A percentile compares a stretch with the other conserved stretches of the same genome.
Conservation (phyloP, 2,797 vertebrate genomes). For the Enteromius trimaculatus region DNA sequence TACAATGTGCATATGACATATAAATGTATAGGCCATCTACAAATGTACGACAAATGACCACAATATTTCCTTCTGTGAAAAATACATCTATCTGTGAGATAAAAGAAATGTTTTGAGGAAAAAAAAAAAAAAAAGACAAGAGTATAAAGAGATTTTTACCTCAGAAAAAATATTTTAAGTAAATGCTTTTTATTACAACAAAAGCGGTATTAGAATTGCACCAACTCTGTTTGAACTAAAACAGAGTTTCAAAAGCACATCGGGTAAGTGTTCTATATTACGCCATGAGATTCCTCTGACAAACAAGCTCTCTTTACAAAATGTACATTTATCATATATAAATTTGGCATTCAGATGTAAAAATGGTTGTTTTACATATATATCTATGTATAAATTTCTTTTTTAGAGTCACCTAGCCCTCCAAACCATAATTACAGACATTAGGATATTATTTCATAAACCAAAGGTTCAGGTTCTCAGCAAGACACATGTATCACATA, state of each 20-base stretch:
- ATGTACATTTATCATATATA: constrained; percentile 85
- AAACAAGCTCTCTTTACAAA: constrained; percentile 85
- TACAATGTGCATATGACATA: constrained; percentile 85
- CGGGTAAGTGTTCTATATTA: constrained; percentile 73
- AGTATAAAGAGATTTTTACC: constrained; percentile 86
- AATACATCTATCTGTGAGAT: constrained; percentile 96
- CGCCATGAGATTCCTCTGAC: constrained; percentile 79
- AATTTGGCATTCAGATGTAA: constrained; percentile 79
- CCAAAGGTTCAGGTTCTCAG: constrained; percentile 75
- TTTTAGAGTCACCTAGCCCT: constrained; percentile 73
- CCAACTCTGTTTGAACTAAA: constrained; percentile 76
- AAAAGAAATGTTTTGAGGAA: constrained; percentile 86
- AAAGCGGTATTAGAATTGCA: constrained; percentile 88
- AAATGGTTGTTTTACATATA: constrained; percentile 78
- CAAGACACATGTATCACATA: constrained; percentile 68
- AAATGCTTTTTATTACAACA: constrained; percentile 86
- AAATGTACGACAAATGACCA: constrained; percentile 74
- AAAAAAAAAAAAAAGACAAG: constrained; percentile 68
- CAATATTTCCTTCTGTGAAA: constrained; percentile 92
- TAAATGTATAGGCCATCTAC: constrained; percentile 83
- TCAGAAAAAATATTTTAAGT: constrained; percentile 86
- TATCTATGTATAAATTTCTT: constrained; percentile 74
- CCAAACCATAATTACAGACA: constrained; percentile 65
- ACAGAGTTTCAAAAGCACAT: constrained; percentile 85
- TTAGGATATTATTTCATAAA: constrained; percentile 57